Conservation (phyloP, 2,888 invertebrate species). For the Pterobdella sp. region DNA sequence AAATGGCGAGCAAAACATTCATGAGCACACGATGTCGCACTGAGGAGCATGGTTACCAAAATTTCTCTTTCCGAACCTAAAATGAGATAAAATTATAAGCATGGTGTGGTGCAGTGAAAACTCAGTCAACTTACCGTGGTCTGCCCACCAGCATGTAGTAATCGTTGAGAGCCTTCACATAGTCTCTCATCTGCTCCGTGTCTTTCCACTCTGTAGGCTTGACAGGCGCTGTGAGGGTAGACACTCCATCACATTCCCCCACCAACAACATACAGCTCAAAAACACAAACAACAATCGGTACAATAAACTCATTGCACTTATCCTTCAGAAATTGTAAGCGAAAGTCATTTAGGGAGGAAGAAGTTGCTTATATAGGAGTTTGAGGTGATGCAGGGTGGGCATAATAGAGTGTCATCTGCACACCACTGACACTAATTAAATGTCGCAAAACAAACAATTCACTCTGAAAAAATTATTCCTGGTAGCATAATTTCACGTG, state of each 20-base stretch:
- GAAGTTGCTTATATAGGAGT: no score
- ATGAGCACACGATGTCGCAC: not conserved
- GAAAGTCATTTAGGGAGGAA: no score
- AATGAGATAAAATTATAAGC: not conserved
- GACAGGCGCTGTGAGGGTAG: conserved; percentile 12
- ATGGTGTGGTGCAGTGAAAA: not conserved
- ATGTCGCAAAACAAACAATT: no score
- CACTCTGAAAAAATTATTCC: no score
- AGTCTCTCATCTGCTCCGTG: conserved; percentile 14
- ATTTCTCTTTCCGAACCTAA: not conserved
- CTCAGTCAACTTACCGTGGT: conserved; percentile 9
- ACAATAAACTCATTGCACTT: no score
- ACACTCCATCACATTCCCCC: not conserved
- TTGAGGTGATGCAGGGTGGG: no score
- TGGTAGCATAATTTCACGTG: no score
- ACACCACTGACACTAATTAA: no score
- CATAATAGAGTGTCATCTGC: no score
- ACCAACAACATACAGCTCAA: not conserved
- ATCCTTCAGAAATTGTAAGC: no score
- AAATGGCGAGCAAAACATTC: not conserved
- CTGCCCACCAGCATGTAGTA: conserved; percentile 17
- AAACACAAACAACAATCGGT: not conserved
- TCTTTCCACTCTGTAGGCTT: conserved; percentile 19
- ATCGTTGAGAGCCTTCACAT: conserved; percentile 26
- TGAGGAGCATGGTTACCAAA: not conserved